Evolutionary conservation across 2,113 vertebrate species (phyloP), one percentile per base, ranked within the genome.

Genomic region (Conger conger): DNA sequence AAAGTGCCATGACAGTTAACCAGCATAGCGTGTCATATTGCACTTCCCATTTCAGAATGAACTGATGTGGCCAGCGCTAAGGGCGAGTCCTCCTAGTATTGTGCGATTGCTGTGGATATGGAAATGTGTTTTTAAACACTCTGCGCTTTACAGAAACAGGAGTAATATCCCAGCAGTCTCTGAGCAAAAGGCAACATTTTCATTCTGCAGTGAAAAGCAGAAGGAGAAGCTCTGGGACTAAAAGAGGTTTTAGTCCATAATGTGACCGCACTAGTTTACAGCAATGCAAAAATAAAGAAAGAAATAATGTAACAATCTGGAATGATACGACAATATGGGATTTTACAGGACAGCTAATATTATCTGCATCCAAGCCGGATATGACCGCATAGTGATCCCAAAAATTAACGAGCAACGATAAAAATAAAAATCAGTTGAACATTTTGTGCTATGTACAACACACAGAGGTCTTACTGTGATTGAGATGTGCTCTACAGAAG

Each of bases 101-200:
- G 35, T 82, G 50, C 30, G 20, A 0, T 42, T 45, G 9, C 20
- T 13, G 7, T 6, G 45, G 38, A 81, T 38, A 79, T 15, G 37
- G 79, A 17, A 80, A 30, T 5, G 50, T 60, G 37, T 60, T 36
- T 18, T 23, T 57, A 35, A 5, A 54, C n/a, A 53, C 27, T 42
- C 36, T 3, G 36, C 18, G 36, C 3, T 17, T 40, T 79, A 42
- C 40, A 9, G 17, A 42, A 40, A 23, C 36, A 40, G 20, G 68
- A 33, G 18, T 20, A 17, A 18, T 8, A 2, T 79, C 40, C 78
- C 78, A 79, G 78, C 78, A 79, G 40, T 84, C 38, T 53, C 73
- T 87, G 42, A 73, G 40, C 53, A 82, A 87, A 87, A 87, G 86
- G 86, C 86, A 87, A 76, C 78, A 76, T 73, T 33, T 33, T 73